phyloP scores from a whole-genome alignment of 2,113 vertebrate species.

The Malurus alboscapulatus region DNA sequence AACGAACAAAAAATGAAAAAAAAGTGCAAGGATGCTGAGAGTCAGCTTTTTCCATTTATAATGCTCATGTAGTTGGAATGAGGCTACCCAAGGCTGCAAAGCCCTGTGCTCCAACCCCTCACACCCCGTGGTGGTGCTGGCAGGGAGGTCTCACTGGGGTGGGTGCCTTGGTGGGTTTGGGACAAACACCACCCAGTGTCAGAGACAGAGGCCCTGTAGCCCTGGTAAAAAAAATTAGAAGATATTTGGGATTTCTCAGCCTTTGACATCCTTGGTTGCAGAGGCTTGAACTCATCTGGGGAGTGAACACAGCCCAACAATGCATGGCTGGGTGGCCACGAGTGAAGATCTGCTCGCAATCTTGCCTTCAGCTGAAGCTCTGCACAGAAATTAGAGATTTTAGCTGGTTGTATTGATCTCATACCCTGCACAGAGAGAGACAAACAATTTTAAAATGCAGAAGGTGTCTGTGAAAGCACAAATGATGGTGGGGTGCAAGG shows the following conservation, averaged over 20 bases:
- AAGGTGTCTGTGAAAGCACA: neutral
- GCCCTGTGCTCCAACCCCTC: fast-evolving
- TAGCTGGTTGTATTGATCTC: neutral
- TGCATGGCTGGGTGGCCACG: neutral
- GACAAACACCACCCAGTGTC: neutral
- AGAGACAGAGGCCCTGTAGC: neutral
- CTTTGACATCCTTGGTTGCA: neutral
- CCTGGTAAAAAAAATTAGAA: neutral
- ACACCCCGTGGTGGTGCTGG: neutral
- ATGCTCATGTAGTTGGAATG: fast-evolving
- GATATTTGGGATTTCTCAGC: neutral
- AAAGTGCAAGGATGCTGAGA: neutral
- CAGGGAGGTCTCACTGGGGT: neutral
- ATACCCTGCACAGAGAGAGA: neutral
- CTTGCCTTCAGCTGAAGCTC: neutral
- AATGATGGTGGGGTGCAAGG: neutral
- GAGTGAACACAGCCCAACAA: fast-evolving
- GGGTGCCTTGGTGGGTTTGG: neutral
- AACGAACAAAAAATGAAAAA: neutral
- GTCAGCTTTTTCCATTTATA: neutral
- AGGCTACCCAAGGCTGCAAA: neutral
- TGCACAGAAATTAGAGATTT: neutral
- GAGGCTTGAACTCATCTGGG: neutral
- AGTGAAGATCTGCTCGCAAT: neutral
- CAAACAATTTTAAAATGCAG: slow-evolving; percentile 12